A percentile compares a stretch with the other conserved stretches of the same genome.
These are phyloP conservation scores for Noctua janthina DNA, from an alignment of 2,888 invertebrate species.

Conservation along the genomic window DNA sequence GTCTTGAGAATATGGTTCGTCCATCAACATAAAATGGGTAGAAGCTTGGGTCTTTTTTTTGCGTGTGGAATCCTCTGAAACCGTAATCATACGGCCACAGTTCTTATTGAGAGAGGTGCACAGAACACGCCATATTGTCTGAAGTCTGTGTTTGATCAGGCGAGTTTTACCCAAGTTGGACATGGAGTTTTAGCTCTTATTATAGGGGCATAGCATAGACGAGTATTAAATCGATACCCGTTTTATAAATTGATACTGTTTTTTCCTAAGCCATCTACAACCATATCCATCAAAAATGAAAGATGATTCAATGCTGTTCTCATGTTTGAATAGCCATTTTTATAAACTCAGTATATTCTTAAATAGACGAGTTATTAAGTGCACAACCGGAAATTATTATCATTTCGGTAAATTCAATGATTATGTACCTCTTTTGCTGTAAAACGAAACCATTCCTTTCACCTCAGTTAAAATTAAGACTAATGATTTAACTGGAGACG, in stretches of 20 bases:
- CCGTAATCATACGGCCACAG: background rate
- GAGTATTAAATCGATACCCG: background rate
- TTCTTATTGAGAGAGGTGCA: background rate
- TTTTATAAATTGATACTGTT: background rate
- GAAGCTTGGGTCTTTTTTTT: background rate
- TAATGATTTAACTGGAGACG: background rate
- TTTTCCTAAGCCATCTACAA: background rate
- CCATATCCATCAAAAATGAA: background rate
- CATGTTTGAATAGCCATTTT: background rate
- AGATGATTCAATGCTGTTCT: background rate
- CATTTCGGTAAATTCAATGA: constrained; percentile 8
- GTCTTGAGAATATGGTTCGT: constrained; percentile 4
- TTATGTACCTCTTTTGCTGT: background rate
- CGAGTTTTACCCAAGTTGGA: background rate
- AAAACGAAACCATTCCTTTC: constrained; percentile 5
- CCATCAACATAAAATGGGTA: background rate
- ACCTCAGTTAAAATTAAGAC: background rate
- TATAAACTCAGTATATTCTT: background rate
- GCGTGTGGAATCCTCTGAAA: background rate
- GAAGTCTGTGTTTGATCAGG: background rate
- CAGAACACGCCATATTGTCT: background rate
- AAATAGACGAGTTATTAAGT: background rate
- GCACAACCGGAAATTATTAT: background rate
- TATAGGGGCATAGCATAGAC: background rate
- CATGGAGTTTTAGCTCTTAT: background rate